These are phyloP conservation scores for Keiferia lycopersicella DNA, from an alignment of 2,888 invertebrate species.

Conservation along the genomic window DNA sequence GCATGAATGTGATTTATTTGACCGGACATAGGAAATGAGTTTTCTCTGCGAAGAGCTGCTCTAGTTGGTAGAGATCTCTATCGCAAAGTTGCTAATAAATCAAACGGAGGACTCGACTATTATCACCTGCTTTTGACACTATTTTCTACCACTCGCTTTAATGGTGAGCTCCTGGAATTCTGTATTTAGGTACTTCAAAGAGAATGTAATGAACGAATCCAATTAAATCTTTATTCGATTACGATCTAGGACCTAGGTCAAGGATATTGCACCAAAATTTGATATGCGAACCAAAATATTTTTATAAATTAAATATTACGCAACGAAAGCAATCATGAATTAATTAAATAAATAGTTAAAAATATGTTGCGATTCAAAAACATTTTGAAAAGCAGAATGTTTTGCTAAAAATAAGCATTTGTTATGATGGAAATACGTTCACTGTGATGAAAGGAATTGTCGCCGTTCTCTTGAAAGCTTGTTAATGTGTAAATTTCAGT, in stretches of 20 bases:
- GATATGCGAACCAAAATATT: too few species aligned
- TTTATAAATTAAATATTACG: too few species aligned
- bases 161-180: background rate
- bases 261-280: too few species aligned
- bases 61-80: slow-evolving; percentile 2
- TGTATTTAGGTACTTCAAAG: too few species aligned
- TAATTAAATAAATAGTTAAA: too few species aligned
- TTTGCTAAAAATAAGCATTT: background rate
- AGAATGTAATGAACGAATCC: too few species aligned
- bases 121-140: slow-evolving; percentile 19
- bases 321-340: too few species aligned
- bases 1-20: slow-evolving; percentile 9
- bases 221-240: too few species aligned
- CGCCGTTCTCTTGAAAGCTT: background rate
- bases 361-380: too few species aligned
- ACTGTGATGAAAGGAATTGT: slow-evolving; percentile 3
- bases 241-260: too few species aligned
- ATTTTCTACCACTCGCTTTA: background rate
- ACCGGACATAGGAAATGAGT: slow-evolving; percentile 19
- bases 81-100: slow-evolving; percentile 14
- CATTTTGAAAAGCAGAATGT: background rate
- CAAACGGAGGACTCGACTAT: background rate
- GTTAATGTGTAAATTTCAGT: slow-evolving; percentile 5
- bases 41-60: background rate
- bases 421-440: background rate